These are phyloP conservation scores for Clamator glandarius DNA, from an alignment of 2,797 vertebrate genomes.

Conservation along the genomic window DNA sequence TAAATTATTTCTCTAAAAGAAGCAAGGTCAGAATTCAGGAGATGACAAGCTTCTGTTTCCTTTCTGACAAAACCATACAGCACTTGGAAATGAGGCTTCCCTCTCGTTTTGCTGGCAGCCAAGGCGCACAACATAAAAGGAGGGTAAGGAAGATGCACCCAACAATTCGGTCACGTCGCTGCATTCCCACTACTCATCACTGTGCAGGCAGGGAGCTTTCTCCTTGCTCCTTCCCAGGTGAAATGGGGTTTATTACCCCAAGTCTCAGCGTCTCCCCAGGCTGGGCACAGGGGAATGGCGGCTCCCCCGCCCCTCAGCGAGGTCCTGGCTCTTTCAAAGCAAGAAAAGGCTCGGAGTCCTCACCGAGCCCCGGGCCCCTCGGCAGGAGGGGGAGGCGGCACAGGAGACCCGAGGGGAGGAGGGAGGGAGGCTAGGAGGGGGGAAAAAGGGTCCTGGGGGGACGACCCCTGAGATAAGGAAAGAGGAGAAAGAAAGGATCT, in stretches of 20 bases:
- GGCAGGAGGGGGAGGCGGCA: no score
- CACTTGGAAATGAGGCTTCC: background rate
- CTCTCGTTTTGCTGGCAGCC: background rate
- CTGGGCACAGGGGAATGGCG: background rate
- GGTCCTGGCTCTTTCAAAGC: background rate
- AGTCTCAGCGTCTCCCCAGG: background rate
- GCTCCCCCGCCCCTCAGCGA: background rate
- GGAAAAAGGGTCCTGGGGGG: no score
- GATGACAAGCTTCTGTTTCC: accelerated
- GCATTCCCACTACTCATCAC: background rate
- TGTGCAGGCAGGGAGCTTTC: accelerated
- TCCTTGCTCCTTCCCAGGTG: background rate
- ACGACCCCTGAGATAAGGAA: no score
- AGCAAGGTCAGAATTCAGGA: background rate
- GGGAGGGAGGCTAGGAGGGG: no score
- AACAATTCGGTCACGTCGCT: background rate
- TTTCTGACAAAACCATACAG: background rate
- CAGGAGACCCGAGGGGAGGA: no score
- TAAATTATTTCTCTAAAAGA: background rate
- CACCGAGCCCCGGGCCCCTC: background rate
- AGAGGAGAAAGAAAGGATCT: no score
- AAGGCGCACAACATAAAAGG: background rate
- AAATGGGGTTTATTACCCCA: background rate
- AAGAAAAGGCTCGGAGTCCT: background rate
- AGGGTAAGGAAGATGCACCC: background rate